phyloP scores from a whole-genome alignment of 1,140 invertebrate genomes.

The Chrysomallon squamiferum region DNA sequence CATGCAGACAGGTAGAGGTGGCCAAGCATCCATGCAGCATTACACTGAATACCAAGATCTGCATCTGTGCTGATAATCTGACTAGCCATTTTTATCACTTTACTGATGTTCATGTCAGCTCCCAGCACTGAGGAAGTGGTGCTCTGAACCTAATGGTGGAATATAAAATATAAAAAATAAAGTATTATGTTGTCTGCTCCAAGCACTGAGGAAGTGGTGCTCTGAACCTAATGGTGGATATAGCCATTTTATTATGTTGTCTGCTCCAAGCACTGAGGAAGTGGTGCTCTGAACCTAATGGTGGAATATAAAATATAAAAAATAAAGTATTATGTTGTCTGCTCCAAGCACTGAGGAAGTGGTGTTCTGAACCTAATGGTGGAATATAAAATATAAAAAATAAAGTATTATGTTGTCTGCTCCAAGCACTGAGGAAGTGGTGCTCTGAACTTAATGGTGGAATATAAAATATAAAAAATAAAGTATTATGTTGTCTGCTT shows the following conservation, averaged over 20 bases:
- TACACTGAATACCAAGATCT: conserved; percentile 45
- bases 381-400: no score
- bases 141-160: conserved; percentile 11
- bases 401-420: no score
- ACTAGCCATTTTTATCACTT: conserved; percentile 29
- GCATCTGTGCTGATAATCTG: conserved; percentile 5
- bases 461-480: no score
- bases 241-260: no score
- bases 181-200: no score
- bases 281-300: no score
- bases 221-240: conserved; percentile 11
- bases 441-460: conserved; percentile 12
- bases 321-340: no score
- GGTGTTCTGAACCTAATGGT: conserved; percentile 13
- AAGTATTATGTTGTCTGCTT: no score
- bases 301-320: no score
- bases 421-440: conserved; percentile 15
- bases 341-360: conserved; percentile 17
- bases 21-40: conserved; percentile 50
- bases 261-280: conserved; percentile 22
- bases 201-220: conserved; percentile 13
- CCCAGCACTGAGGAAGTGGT: conserved; percentile 18
- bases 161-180: no score
- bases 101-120: conserved; percentile 29
- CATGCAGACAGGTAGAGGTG: conserved; percentile 43